These are phyloP conservation scores for Chiroxiphia lanceolata DNA, from an alignment of 2,797 vertebrate genomes.

Conservation along the genomic window DNA sequence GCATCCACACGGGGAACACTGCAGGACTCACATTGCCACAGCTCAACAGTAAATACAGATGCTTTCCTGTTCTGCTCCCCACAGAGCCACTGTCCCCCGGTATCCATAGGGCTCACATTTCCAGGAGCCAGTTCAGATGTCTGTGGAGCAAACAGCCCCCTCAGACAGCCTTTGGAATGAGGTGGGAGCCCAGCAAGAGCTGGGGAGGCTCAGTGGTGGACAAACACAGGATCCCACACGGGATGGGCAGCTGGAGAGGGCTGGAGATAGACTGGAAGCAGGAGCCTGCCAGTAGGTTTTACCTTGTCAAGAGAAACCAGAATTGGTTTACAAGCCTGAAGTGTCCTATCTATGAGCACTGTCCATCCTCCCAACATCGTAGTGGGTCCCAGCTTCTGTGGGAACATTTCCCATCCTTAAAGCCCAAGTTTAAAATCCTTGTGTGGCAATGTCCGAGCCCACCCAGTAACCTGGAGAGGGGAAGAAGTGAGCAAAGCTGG, in stretches of 20 bases:
- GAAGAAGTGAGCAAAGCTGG: background rate
- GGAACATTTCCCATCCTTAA: background rate
- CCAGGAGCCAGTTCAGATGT: fast-evolving
- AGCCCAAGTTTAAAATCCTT: background rate
- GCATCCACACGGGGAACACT: background rate
- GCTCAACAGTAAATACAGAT: background rate
- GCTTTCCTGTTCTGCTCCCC: background rate
- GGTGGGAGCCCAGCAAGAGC: background rate
- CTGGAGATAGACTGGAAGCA: fast-evolving
- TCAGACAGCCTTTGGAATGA: fast-evolving
- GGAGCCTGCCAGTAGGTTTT: background rate
- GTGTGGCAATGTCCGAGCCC: background rate
- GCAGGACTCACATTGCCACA: background rate
- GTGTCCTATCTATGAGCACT: fast-evolving
- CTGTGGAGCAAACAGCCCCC: fast-evolving
- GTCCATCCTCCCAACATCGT: fast-evolving
- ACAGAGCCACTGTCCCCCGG: background rate
- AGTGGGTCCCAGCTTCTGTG: background rate
- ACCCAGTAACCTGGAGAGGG: background rate
- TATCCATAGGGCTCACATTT: fast-evolving
- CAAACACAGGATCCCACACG: fast-evolving
- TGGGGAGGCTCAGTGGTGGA: fast-evolving
- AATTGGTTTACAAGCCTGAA: background rate
- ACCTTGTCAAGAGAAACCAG: fast-evolving
- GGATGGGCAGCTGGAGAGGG: background rate